Evolutionary conservation across 2,888 invertebrate species (phyloP).

Genomic region (Clostera curtula): DNA sequence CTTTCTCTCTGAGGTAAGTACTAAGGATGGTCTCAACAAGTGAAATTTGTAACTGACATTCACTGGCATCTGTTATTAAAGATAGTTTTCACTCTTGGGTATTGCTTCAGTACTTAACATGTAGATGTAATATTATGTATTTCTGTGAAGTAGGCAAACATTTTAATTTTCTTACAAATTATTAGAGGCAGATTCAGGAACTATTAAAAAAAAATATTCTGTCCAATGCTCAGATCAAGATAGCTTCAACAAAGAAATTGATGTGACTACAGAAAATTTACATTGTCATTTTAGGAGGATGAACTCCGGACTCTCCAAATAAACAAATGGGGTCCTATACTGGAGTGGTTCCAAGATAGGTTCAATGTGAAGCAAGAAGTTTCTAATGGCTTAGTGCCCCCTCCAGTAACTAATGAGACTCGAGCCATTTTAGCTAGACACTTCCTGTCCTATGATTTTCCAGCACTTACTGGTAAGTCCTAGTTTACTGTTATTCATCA

Average conservation of each 20-base stretch:
- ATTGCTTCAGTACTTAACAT: too few species aligned
- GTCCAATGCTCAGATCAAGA: too few species aligned
- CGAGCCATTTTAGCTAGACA: constrained; percentile 82
- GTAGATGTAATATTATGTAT: too few species aligned
- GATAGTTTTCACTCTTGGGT: too few species aligned
- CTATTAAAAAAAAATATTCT: too few species aligned
- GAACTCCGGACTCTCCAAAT: constrained; percentile 85
- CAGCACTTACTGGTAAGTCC: constrained; percentile 85
- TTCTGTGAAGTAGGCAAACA: neutral
- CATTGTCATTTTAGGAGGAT: constrained; percentile 75
- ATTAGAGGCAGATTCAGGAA: neutral
- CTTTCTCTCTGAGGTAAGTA: constrained; percentile 81
- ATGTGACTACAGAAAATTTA: too few species aligned
- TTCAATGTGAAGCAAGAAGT: constrained; percentile 83
- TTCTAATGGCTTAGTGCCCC: constrained; percentile 81
- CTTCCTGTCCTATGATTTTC: constrained; percentile 86
- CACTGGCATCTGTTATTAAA: too few species aligned
- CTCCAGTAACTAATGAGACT: constrained; percentile 78
- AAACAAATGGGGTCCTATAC: constrained; percentile 91
- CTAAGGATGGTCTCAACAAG: too few species aligned
- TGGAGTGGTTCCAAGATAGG: constrained; percentile 91
- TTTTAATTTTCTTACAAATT: neutral
- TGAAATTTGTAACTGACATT: too few species aligned
- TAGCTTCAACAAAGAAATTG: too few species aligned
- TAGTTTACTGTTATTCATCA: neutral